Evolutionary conservation across 2,888 invertebrate species (phyloP), one percentile per base, ranked within the genome.

Genomic region (Mongoloraphidia duomilia): DNA sequence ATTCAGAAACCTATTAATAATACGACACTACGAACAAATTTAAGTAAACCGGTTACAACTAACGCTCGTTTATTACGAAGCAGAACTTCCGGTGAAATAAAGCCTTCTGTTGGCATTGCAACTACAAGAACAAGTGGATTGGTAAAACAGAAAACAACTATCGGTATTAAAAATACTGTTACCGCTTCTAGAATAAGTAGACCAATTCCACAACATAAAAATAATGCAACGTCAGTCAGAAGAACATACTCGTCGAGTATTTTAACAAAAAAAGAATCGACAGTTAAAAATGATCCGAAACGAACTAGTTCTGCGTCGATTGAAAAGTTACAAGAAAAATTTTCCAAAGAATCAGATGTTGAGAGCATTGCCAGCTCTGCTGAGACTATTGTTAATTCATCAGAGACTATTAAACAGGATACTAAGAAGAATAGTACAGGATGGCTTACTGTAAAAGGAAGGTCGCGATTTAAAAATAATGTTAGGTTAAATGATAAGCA

Each of bases 371-470:
- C 73, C 34, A 75, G 76, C 58, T 77, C 77, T 40, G 68, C 72
- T 0, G 78, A 78, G 60, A 77, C 77, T 1, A 65, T 77, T 14
- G 72, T 75, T 1, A 68, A 67, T 49, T 54, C 57, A 2, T 65
- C 66, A 26, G 62, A 64, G 6, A 66, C 64, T 54, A 64, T 26
- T 26, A 60, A 47, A 37, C 1, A 12, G n/a, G 46, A 50, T 47
- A 54, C 53, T 53, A 64, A 59, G 33, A 69, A 70, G 14, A 60
- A 67, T 9, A 52, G 55, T 10, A 65, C 66, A 1, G 69, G 68
- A 1, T 94, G 93, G 94, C 76, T 91, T 54, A 93, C 88, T 0
- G 94, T 94, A 0, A 83, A 88, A 59, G 82, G 84, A 43, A 75
- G 83, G 38, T 75, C 72, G 2, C 72, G 87, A 33, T 65, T 76